These are phyloP conservation scores for Hydrotaea diabolus DNA, from an alignment of 2,888 invertebrate genomes.

Conservation along the genomic window DNA sequence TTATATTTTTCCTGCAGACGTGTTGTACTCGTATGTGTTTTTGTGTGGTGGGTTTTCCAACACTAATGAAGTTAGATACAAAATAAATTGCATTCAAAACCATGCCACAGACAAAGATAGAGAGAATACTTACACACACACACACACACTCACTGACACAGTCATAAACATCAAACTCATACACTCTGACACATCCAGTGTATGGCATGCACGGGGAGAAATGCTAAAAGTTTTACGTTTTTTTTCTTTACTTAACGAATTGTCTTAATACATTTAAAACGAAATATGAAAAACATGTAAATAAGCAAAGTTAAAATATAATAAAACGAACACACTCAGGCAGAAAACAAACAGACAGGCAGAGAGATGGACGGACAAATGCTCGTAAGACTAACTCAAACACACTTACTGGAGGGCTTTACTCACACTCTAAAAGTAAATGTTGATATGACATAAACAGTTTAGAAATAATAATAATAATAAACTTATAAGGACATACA, in stretches of 20 bases:
- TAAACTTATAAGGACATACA: slow-evolving; percentile 34
- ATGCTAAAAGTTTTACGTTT: neutral
- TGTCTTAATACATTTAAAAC: slow-evolving; percentile 13
- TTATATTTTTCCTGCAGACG: neutral
- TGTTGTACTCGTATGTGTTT: neutral
- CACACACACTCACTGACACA: neutral
- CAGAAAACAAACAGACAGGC: neutral
- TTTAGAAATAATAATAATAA: slow-evolving; percentile 38
- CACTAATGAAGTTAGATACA: slow-evolving; percentile 20
- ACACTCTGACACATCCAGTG: neutral
- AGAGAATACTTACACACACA: neutral
- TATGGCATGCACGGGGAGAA: neutral
- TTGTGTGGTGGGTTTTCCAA: neutral
- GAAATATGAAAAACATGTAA: slow-evolving; percentile 4
- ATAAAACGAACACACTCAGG: neutral
- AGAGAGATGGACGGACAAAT: neutral
- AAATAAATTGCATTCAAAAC: slow-evolving; percentile 7
- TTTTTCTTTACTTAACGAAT: neutral
- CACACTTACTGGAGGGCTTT: slow-evolving; percentile 12
- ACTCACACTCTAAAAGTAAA: slow-evolving; percentile 32
- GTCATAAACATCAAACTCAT: neutral
- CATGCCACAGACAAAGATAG: too few relatives aligned
- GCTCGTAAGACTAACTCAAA: neutral
- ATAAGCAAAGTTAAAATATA: slow-evolving; percentile 14
- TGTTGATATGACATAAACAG: slow-evolving; percentile 61